Conservation (phyloP, 2,888 invertebrate genomes). For the Encarsia formosa region DNA sequence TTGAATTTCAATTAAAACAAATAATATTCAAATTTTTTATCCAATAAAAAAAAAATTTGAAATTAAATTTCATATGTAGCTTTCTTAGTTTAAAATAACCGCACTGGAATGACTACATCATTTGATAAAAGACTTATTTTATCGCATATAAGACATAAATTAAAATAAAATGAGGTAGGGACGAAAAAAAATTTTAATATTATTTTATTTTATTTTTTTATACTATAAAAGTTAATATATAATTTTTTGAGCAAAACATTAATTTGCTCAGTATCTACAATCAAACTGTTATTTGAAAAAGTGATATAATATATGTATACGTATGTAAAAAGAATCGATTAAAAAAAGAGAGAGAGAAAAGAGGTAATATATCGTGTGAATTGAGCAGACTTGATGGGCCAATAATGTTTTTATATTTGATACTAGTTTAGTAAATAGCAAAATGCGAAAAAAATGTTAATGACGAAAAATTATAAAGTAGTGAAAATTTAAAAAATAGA, state of each 20-base stretch:
- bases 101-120: too few species aligned
- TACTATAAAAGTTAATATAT: neutral
- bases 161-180: neutral
- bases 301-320: conserved; percentile 40
- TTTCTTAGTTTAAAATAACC: too few species aligned
- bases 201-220: neutral
- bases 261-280: conserved; percentile 45
- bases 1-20: too few species aligned
- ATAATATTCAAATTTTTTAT: too few species aligned
- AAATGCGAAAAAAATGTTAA: conserved; percentile 24
- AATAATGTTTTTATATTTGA: conserved; percentile 48
- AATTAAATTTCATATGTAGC: too few species aligned
- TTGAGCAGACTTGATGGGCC: conserved; percentile 45
- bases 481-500: conserved; percentile 21
- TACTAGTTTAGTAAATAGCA: conserved; percentile 43
- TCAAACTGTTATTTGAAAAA: conserved; percentile 41
- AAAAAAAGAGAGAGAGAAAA: conserved; percentile 25
- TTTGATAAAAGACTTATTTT: too few species aligned
- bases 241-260: conserved; percentile 36
- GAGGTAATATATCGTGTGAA: conserved; percentile 43
- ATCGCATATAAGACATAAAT: neutral
- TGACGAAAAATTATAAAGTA: conserved; percentile 24
- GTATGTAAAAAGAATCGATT: conserved; percentile 27
- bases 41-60: too few species aligned
- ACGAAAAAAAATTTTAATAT: neutral